phyloP scores from a whole-genome alignment of 2,113 vertebrate genomes.

The Sapajus apella region DNA sequence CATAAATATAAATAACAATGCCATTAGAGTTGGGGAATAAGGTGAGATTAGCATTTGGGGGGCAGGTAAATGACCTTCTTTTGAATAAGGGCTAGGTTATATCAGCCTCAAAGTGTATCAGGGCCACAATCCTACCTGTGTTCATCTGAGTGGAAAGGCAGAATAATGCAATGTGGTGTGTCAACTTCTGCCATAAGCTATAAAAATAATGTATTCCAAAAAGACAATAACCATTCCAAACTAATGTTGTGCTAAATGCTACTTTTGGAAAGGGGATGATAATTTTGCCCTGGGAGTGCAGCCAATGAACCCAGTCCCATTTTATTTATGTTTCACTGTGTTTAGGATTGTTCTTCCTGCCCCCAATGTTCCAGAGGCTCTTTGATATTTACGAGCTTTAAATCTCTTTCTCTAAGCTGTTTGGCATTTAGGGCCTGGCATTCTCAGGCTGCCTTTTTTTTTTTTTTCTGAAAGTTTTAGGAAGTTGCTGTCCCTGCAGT shows the following conservation, averaged over 20 bases:
- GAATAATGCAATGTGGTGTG: conserved; percentile 31
- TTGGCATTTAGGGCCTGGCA: conserved; percentile 50
- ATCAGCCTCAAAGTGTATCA: not conserved
- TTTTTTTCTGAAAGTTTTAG: conserved; percentile 19
- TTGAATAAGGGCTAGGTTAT: not conserved
- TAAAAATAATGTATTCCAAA: conserved; percentile 67
- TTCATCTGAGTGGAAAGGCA: not conserved
- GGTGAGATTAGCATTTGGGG: not conserved
- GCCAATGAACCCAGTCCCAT: conserved; percentile 54
- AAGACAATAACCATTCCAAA: conserved; percentile 63
- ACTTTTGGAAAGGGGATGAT: conserved; percentile 62
- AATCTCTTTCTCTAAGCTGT: conserved; percentile 65
- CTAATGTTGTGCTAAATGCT: conserved; percentile 62
- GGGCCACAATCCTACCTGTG: not conserved
- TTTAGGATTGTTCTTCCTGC: conserved; percentile 64
- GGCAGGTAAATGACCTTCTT: not conserved
- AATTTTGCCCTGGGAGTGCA: conserved; percentile 60
- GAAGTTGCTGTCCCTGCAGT: conserved; percentile 61
- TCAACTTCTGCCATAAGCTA: conserved; percentile 50
- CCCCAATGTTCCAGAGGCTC: conserved; percentile 24
- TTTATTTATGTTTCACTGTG: conserved; percentile 67
- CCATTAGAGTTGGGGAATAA: not conserved
- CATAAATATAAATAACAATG: not conserved
- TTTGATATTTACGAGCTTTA: conserved; percentile 70
- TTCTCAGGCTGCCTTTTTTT: conserved; percentile 24